Conservation (phyloP, 2,797 vertebrate species). For the Smutsia gigantea region DNA sequence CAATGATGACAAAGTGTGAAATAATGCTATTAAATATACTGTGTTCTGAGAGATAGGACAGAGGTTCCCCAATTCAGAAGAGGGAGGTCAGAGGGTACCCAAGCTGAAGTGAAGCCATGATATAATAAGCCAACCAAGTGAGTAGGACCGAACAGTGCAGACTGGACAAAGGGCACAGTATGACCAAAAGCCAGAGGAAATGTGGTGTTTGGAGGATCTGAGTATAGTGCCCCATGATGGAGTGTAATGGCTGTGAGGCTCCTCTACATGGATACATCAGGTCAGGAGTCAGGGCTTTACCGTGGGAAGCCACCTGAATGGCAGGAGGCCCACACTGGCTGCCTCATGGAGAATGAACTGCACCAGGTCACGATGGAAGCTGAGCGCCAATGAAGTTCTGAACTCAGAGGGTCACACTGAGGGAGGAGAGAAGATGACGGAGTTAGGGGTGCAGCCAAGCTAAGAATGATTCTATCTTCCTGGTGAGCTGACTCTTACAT, state of each 20-base stretch:
- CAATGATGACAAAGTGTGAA: neutral
- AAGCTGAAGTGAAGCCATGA: neutral
- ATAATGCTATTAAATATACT: neutral
- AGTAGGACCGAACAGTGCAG: neutral
- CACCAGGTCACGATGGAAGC: neutral
- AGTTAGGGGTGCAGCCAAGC: neutral
- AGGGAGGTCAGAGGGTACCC: neutral
- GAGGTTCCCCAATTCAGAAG: neutral
- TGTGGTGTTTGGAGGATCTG: neutral
- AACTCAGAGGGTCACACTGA: neutral
- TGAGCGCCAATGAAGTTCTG: neutral
- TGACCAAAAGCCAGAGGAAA: neutral
- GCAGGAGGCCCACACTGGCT: neutral
- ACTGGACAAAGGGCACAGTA: neutral
- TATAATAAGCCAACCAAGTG: neutral
- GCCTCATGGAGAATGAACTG: neutral
- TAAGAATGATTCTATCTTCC: neutral
- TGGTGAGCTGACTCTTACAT: neutral
- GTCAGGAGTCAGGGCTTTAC: neutral
- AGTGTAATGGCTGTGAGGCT: neutral
- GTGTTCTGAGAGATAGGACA: neutral
- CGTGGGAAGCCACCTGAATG: neutral
- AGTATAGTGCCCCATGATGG: neutral
- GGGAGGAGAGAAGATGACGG: neutral
- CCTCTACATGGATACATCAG: rapidly evolving